Conservation (phyloP, 2,113 vertebrate genomes). For the Poeciliopsis prolifica region DNA sequence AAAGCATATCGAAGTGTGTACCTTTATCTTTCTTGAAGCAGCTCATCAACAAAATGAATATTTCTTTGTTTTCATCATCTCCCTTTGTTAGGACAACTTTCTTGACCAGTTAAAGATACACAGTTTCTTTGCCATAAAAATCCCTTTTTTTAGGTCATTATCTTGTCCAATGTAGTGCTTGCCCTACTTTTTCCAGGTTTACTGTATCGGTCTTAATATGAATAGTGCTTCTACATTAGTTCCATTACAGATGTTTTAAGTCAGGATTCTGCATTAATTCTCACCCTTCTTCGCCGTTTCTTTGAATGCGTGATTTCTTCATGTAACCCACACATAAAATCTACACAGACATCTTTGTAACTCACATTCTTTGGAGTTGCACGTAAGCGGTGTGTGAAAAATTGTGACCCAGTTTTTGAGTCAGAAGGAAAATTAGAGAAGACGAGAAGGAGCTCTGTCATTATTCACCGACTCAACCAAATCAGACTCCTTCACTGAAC, state of each 20-base stretch:
- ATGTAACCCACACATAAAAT: too few species aligned
- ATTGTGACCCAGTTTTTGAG: too few species aligned
- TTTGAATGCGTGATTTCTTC: too few species aligned
- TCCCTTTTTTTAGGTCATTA: background rate
- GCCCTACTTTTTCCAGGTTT: background rate
- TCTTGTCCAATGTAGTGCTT: background rate
- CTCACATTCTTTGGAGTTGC: too few species aligned
- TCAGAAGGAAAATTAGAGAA: too few species aligned
- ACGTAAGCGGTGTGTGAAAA: too few species aligned
- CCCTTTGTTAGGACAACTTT: background rate
- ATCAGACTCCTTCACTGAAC: too few species aligned
- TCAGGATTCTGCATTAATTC: background rate
- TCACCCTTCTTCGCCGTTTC: too few species aligned
- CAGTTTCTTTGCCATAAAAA: background rate
- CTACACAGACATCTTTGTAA: too few species aligned
- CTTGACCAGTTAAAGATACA: background rate
- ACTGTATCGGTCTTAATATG: background rate
- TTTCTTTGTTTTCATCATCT: background rate
- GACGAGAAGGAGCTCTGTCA: too few species aligned
- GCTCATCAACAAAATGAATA: background rate
- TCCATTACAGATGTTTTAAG: too few species aligned
- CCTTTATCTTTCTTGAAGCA: background rate
- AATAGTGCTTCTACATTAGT: background rate
- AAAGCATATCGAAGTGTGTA: background rate
- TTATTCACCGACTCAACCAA: too few species aligned